A percentile compares a stretch with the other conserved stretches of the same genome.
Conservation (phyloP, 2,888 invertebrate species). For the Dascillus cervinus region DNA sequence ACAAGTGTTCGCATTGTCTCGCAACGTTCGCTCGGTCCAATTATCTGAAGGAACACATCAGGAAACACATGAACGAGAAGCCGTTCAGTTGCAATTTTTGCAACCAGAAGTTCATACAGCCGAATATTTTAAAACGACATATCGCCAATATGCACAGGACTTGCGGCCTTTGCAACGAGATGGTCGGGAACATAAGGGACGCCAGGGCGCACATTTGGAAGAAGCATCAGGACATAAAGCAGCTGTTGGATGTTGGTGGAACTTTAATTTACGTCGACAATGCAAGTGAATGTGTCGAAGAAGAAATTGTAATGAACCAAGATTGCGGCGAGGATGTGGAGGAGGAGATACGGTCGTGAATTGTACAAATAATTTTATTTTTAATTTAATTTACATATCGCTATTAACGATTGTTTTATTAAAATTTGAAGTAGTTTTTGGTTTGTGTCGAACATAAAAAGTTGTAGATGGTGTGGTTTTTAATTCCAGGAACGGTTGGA, state of each 20-base stretch:
- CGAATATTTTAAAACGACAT: not conserved
- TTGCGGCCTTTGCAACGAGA: not conserved
- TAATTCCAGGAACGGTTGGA: too few relatives aligned
- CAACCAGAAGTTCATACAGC: not conserved
- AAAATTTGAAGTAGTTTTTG: too few relatives aligned
- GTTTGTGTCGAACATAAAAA: too few relatives aligned
- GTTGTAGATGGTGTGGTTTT: too few relatives aligned
- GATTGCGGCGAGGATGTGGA: too few relatives aligned
- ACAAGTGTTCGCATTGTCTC: conserved; percentile 4
- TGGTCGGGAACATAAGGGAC: not conserved
- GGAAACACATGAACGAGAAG: not conserved
- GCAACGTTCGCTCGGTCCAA: not conserved
- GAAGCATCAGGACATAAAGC: not conserved
- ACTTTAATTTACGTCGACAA: not conserved
- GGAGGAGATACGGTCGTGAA: too few relatives aligned
- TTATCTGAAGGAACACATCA: not conserved
- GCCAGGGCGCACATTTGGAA: not conserved
- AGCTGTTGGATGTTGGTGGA: not conserved
- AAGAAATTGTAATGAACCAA: too few relatives aligned
- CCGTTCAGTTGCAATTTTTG: conserved; percentile 16
- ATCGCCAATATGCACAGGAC: not conserved
- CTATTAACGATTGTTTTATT: too few relatives aligned
- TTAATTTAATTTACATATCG: too few relatives aligned
- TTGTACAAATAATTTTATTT: too few relatives aligned
- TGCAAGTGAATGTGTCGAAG: not conserved